A percentile compares a stretch with the other conserved stretches of the same genome.
These are phyloP conservation scores for Diadumene lineata DNA, from an alignment of 92 coral and sea anemone genomes.

Conservation along the genomic window DNA sequence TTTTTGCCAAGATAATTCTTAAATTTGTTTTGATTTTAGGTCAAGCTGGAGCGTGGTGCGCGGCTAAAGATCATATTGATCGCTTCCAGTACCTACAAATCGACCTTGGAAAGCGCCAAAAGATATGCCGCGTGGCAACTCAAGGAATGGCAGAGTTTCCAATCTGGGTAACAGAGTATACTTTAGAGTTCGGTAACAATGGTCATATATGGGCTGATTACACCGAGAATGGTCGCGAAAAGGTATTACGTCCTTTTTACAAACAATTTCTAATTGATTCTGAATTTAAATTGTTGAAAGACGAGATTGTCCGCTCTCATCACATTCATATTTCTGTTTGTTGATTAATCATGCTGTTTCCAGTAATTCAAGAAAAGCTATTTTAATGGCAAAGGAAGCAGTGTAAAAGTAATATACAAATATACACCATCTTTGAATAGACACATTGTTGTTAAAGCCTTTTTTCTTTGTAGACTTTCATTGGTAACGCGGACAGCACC, in stretches of 20 bases:
- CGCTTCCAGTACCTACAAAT: constrained; percentile 45
- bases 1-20: no score
- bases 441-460: neutral
- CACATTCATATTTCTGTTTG: no score
- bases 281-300: no score
- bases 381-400: no score
- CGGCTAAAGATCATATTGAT: constrained; percentile 27
- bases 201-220: constrained; percentile 50
- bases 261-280: no score
- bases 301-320: no score
- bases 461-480: constrained; percentile 19
- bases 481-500: constrained; percentile 26
- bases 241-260: no score
- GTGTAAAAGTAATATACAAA: no score
- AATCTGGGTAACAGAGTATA: constrained; percentile 39
- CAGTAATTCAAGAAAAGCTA: neutral
- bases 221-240: constrained; percentile 34
- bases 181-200: constrained; percentile 40
- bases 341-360: no score
- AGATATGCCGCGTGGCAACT: constrained; percentile 48
- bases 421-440: no score
- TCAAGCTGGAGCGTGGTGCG: constrained; percentile 46
- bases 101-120: constrained; percentile 46
- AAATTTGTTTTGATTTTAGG: constrained; percentile 24
- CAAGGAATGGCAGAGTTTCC: constrained; percentile 49